phyloP scores from a whole-genome alignment of 2,113 vertebrate species.

The Merops nubicus region DNA sequence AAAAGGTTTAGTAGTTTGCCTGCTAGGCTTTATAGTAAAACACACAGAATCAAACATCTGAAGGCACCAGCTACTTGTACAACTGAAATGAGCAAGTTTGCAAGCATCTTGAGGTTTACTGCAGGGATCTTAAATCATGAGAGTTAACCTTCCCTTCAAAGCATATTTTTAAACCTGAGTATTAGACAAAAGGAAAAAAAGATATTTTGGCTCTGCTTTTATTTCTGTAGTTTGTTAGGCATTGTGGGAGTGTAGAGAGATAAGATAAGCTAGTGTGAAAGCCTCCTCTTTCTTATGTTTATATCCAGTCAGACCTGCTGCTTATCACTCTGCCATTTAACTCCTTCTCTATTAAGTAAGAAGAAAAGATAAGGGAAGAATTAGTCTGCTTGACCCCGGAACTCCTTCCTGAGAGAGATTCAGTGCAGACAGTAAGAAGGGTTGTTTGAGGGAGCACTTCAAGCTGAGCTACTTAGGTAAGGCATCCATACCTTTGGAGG shows the following conservation, averaged over 20 bases:
- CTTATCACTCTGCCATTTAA: conserved; percentile 23
- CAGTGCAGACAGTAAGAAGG: not conserved
- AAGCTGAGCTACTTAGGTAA: not conserved
- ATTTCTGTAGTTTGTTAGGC: conserved; percentile 21
- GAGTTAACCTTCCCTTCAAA: conserved; percentile 21
- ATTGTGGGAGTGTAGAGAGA: not conserved
- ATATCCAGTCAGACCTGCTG: not conserved
- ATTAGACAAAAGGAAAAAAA: not conserved
- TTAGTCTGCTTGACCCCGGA: not conserved
- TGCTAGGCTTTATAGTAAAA: not conserved
- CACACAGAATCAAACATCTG: not conserved
- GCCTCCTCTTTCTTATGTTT: not conserved
- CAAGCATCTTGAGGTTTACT: not conserved
- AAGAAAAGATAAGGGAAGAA: not conserved
- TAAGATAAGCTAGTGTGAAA: conserved; percentile 7
- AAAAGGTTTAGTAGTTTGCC: not conserved
- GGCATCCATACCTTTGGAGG: not conserved
- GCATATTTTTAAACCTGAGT: not conserved
- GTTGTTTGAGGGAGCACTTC: not conserved
- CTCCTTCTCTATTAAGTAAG: not conserved
- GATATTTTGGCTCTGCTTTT: not conserved
- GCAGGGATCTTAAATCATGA: not conserved
- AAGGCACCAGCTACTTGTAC: not conserved
- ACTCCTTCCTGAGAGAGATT: not conserved
- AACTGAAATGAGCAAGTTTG: not conserved